These are phyloP conservation scores for Holotrichia oblita DNA, from an alignment of 1,140 invertebrate genomes.

Conservation along the genomic window DNA sequence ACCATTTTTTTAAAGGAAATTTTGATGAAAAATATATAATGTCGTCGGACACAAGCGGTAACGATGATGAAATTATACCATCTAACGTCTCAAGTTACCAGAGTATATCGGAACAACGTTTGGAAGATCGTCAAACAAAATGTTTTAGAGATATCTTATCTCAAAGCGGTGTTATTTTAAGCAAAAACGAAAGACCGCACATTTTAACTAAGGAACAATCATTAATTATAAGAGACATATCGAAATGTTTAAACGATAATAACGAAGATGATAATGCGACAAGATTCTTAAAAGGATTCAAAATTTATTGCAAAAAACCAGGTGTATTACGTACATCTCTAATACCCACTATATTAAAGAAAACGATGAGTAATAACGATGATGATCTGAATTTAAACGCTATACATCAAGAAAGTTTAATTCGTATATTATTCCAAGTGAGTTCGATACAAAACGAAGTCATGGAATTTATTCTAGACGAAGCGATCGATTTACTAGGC, in stretches of 20 bases:
- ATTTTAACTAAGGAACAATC: conserved; percentile 55
- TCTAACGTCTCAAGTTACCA: not conserved
- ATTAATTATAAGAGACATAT: conserved; percentile 54
- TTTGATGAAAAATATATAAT: not conserved
- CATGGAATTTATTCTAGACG: conserved; percentile 60
- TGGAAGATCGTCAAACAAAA: not conserved
- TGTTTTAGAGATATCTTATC: not conserved
- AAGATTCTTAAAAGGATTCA: conserved; percentile 60
- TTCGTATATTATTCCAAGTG: conserved; percentile 62
- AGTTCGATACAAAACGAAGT: conserved; percentile 60
- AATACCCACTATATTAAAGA: conserved; percentile 48
- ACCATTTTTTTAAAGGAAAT: too few relatives aligned
- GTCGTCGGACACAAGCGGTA: not conserved
- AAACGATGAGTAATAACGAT: conserved; percentile 52
- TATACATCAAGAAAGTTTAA: conserved; percentile 61
- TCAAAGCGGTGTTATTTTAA: conserved; percentile 6
- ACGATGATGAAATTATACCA: not conserved
- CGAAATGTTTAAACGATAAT: conserved; percentile 50
- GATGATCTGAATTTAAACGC: conserved; percentile 48
- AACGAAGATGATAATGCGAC: conserved; percentile 57
- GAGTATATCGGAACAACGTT: not conserved
- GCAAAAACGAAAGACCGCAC: conserved; percentile 46
- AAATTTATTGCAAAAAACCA: conserved; percentile 56
- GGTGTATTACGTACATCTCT: conserved; percentile 59
- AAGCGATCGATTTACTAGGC: conserved; percentile 56